These are phyloP conservation scores for Sycobia sp. DNA, from an alignment of 1,140 invertebrate species.

Conservation along the genomic window DNA sequence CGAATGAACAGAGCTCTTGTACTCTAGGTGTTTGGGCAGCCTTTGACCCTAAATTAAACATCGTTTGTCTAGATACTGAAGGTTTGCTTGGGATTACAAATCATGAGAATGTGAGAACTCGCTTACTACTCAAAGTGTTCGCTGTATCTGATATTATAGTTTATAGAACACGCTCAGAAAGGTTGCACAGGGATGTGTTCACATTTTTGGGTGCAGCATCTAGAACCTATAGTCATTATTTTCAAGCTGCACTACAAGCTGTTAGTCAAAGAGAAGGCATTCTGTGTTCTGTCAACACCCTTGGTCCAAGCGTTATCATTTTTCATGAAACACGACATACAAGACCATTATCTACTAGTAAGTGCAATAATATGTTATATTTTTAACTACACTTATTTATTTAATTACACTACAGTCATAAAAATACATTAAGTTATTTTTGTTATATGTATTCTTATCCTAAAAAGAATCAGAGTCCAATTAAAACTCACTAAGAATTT, in stretches of 20 bases:
- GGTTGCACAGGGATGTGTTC: conserved; percentile 80
- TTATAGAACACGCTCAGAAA: conserved; percentile 78
- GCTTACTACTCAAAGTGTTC: conserved; percentile 74
- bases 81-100: conserved; percentile 72
- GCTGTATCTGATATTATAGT: conserved; percentile 84
- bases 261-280: conserved; percentile 64
- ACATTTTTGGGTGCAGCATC: conserved; percentile 81
- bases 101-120: conserved; percentile 73
- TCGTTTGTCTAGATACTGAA: conserved; percentile 83
- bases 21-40: conserved; percentile 84
- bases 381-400: not conserved
- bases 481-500: not conserved
- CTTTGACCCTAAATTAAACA: conserved; percentile 68
- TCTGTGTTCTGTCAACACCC: conserved; percentile 59
- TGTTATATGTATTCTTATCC: too few species aligned
- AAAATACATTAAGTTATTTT: too few species aligned
- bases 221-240: conserved; percentile 76
- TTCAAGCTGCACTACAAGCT: conserved; percentile 68
- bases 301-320: conserved; percentile 78
- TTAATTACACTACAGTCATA: not conserved
- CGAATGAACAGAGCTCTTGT: conserved; percentile 73
- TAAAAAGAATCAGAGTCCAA: too few species aligned
- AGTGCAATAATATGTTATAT: conserved; percentile 12
- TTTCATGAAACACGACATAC: conserved; percentile 84
- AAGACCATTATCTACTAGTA: conserved; percentile 61